Evolutionary conservation across 2,113 vertebrate species (phyloP), one percentile per base, ranked within the genome.

Genomic region (Riparia riparia): DNA sequence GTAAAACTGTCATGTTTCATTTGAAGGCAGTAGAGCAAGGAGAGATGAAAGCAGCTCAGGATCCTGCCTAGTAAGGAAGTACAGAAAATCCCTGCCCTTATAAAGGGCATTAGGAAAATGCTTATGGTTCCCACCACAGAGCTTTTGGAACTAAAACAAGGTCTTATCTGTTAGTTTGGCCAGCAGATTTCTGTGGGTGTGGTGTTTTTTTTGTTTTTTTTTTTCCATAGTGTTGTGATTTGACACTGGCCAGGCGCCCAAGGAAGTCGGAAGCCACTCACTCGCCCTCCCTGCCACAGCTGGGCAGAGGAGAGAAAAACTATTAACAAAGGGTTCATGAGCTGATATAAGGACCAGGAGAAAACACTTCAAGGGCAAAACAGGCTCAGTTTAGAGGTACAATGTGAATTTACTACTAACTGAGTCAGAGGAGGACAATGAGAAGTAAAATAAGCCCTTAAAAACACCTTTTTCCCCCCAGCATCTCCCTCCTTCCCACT

Each of bases 211-310:
- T 12, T 56, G 39, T 17, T 29, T 45, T 45, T 45, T 42, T 14
- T 14, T 42, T 49, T 14, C 41, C 19, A n/a, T 25, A 49, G 11
- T 41, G 34, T 7, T 0, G 1, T 32, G 17, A 13, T 12, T 51
- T 63, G 34, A 26, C 17, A 19, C 34, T 41, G 34, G 12, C 29
- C 45, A 50, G 45, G 17, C 17, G 20, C 34, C 26, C 34, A 20
- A 1, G 1, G 8, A 77, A 32, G 17, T 5, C 0, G 0, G 8
- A 77, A 32, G 17, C 4, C 0, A 0, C 21, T 61, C n/a, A 39
- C 26, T 39, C 1, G 0, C 9, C 21, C 21, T 61, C 28, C 28
- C 45, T 41, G 12, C 28, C 34, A 12, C 28, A 50, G 57, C 12
- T 16, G 45, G 34, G 34, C 9, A 41, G 34, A 77, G 15, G 10